A percentile compares a stretch with the other conserved stretches of the same genome.
phyloP scores from a whole-genome alignment of 2,113 vertebrate species.

The Melanerpes aurifrons region DNA sequence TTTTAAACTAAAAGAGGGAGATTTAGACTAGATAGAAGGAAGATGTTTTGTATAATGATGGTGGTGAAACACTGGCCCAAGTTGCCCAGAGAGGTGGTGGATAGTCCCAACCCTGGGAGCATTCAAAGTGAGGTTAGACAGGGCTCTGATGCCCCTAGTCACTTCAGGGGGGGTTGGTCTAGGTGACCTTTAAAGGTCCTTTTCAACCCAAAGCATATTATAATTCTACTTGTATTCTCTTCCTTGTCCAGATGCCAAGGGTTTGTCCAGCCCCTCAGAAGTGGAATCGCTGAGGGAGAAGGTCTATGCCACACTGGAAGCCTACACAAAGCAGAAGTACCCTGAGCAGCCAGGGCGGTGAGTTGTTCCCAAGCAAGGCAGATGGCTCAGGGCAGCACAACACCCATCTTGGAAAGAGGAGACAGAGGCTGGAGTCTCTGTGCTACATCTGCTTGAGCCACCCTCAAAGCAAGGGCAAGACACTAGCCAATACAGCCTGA shows the following conservation, averaged over 20 bases:
- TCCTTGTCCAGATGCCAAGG: conserved; percentile 89
- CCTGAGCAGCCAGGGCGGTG: conserved; percentile 95
- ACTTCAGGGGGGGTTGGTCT: not conserved
- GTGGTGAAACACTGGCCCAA: not conserved
- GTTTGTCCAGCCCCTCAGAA: conserved; percentile 90
- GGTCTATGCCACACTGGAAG: conserved; percentile 93
- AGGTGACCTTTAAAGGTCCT: not conserved
- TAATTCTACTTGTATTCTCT: not conserved
- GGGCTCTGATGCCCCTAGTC: not conserved
- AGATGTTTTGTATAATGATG: not conserved
- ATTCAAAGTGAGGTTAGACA: not conserved
- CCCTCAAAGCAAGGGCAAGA: not conserved
- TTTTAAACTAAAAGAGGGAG: not conserved
- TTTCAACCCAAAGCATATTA: not conserved
- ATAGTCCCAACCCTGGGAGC: not conserved
- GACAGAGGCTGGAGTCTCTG: no score
- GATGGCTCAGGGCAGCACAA: not conserved
- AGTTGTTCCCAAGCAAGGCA: not conserved
- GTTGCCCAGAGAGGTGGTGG: not conserved
- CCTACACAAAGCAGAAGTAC: conserved; percentile 97
- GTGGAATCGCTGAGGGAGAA: conserved; percentile 92
- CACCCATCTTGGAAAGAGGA: not conserved
- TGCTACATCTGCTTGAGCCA: not conserved
- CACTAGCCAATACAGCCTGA: not conserved
- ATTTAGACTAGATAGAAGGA: not conserved